Conservation (phyloP, 2,888 invertebrate species). For the Melanotus villosus region DNA sequence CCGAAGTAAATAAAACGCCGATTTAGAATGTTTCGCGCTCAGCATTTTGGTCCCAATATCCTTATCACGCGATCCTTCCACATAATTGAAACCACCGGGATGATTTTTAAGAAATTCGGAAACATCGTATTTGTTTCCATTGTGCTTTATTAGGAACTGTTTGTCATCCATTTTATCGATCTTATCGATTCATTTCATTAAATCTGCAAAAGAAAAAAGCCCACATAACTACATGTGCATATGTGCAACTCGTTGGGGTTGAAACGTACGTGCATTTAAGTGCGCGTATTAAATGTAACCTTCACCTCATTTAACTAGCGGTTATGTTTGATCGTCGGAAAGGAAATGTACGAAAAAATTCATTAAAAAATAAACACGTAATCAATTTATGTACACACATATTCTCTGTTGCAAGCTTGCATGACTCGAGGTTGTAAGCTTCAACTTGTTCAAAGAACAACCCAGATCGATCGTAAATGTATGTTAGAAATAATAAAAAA, state of each 20-base stretch:
- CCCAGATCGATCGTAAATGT: slow-evolving; percentile 38
- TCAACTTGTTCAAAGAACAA: slow-evolving; percentile 30
- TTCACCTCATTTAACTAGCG: neutral
- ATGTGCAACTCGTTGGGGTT: too few relatives aligned
- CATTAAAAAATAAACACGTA: slow-evolving; percentile 18
- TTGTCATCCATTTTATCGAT: slow-evolving; percentile 20
- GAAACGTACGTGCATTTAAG: too few relatives aligned
- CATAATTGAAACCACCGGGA: slow-evolving; percentile 79
- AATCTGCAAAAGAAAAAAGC: slow-evolving; percentile 16
- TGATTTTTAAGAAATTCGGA: slow-evolving; percentile 78
- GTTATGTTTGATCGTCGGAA: neutral
- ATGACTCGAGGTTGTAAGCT: slow-evolving; percentile 36
- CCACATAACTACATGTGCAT: too few relatives aligned
- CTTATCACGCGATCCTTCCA: slow-evolving; percentile 72
- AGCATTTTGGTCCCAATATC: slow-evolving; percentile 72
- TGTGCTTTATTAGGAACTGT: slow-evolving; percentile 39
- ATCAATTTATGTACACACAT: slow-evolving; percentile 28
- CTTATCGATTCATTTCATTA: slow-evolving; percentile 18
- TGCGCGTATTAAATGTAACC: neutral
- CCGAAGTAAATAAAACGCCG: slow-evolving; percentile 76
- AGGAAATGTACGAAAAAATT: slow-evolving; percentile 24
- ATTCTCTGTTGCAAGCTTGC: slow-evolving; percentile 42
- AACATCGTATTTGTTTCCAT: slow-evolving; percentile 74
- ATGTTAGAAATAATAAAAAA: too few relatives aligned
- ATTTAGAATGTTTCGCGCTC: slow-evolving; percentile 74